Evolutionary conservation across 2,797 vertebrate species (phyloP), one percentile per base, ranked within the genome.

Genomic region (Ara ararauna): DNA sequence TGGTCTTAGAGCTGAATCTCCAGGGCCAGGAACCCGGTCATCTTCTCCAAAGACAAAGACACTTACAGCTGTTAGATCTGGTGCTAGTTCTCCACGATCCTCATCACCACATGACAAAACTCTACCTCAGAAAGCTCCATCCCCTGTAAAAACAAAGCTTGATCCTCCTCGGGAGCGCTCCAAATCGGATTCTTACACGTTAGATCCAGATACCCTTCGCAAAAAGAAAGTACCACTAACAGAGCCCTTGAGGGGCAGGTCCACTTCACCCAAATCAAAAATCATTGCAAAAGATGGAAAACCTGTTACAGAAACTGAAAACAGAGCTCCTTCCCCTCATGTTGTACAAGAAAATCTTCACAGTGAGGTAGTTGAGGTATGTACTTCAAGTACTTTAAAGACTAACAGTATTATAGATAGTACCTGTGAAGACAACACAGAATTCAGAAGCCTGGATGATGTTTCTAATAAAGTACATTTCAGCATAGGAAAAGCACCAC

Each of bases 321-420:
- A 99, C 9, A 98, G 99, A 79, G 98, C 99, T 87, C 99, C 99
- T 38, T 99, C 99, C 62, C 99, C 99, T 61, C 99, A 99, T 20
- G 99, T 99, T 1, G 99, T 99, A 30, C 99, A 99, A 95, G 99
- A 99, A 97, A 99, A 99, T 95, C 99, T 99, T 89, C 99, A 99
- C 94, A 99, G 99, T 87, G 99, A 99, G 93, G 99, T 99, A 26
- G 99, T 99, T 61, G 99, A 99, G 98, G 99, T 99, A 27, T 99
- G 99, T 95, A 98, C 98, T 34, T 99, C 99, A 3, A 99, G 98
- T 79, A 98, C 99, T 32, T 98, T 99, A 79, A 98, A 99, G 88
- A 99, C 99, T 27, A 99, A 98, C 26, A 98, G 98, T 86, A 95
- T 98, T 77, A 98, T 95, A 47, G 99, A 99, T 42, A 98, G 98